These are phyloP conservation scores for Danio jaintianensis DNA, from an alignment of 2,797 vertebrate genomes.

Conservation along the genomic window DNA sequence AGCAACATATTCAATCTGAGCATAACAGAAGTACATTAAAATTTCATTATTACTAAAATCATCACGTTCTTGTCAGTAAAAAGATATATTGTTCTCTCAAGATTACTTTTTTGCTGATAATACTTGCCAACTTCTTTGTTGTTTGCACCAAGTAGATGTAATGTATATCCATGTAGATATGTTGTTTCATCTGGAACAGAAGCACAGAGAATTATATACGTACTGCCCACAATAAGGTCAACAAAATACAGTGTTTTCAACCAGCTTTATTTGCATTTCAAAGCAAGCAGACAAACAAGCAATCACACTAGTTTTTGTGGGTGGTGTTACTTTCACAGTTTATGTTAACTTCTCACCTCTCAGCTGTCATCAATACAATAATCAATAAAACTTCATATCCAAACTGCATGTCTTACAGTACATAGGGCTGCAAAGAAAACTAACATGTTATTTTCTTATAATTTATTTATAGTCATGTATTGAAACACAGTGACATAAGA, in stretches of 20 bases:
- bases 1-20: too few relatives aligned
- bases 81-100: neutral
- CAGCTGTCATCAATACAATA: neutral
- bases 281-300: neutral
- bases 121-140: neutral
- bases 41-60: too few relatives aligned
- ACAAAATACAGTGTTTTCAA: neutral
- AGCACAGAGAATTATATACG: neutral
- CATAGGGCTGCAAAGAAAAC: neutral
- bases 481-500: neutral
- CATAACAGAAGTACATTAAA: neutral
- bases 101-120: neutral
- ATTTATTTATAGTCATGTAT: neutral
- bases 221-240: neutral
- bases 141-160: neutral
- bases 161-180: neutral
- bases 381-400: neutral
- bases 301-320: neutral
- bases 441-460: neutral
- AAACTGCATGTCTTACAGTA: neutral
- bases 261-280: slow-evolving; percentile 1
- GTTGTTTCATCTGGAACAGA: neutral
- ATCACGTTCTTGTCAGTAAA: neutral
- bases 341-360: neutral
- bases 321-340: slow-evolving; percentile 1